Conservation (phyloP, 2,888 invertebrate genomes). For the Phaonia tiefii region DNA sequence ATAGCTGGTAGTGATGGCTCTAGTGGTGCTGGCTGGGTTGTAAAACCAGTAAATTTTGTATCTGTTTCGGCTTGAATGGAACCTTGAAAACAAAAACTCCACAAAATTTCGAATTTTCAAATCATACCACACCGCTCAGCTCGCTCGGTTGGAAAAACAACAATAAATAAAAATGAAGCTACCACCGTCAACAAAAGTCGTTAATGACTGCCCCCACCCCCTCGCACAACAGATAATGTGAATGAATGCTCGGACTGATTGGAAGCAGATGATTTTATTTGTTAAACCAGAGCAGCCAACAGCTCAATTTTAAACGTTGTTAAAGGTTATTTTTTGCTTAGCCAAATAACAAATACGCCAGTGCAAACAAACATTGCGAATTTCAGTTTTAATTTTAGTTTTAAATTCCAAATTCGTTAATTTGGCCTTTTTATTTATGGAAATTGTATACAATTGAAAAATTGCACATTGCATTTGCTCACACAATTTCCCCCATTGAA, state of each 20-base stretch:
- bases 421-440: slow-evolving; percentile 4
- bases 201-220: neutral
- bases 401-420: slow-evolving; percentile 9
- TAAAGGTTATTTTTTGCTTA: slow-evolving; percentile 52
- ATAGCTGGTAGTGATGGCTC: no score
- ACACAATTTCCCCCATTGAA: slow-evolving; percentile 18
- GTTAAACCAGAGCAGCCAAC: slow-evolving; percentile 21
- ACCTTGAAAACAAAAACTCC: slow-evolving; percentile 61
- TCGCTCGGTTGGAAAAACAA: slow-evolving; percentile 36
- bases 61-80: slow-evolving; percentile 34
- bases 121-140: slow-evolving; percentile 28
- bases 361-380: slow-evolving; percentile 11
- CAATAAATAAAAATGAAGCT: slow-evolving; percentile 42
- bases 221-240: no score
- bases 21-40: slow-evolving; percentile 17
- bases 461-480: slow-evolving; percentile 61
- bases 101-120: slow-evolving; percentile 36
- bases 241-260: slow-evolving; percentile 8
- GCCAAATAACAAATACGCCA: neutral
- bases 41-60: slow-evolving; percentile 60
- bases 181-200: neutral
- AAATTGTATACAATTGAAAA: slow-evolving; percentile 62
- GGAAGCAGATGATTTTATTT: slow-evolving; percentile 38
- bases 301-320: slow-evolving; percentile 21
- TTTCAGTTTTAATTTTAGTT: slow-evolving; percentile 45